Conservation (phyloP, 2,113 vertebrate species). For the Crocuta crocuta region DNA sequence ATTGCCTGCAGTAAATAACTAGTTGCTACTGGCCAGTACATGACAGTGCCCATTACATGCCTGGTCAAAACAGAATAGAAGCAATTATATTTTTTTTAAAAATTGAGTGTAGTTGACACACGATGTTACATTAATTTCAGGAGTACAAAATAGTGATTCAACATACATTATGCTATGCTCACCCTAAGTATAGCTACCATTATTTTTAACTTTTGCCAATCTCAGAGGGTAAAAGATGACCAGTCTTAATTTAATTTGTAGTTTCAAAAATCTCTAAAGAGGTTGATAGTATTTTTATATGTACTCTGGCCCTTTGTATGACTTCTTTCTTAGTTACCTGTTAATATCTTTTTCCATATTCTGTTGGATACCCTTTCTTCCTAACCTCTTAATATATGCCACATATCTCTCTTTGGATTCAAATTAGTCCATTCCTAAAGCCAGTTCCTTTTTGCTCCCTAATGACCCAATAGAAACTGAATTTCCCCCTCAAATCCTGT, state of each 20-base stretch:
- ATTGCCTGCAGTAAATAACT: neutral
- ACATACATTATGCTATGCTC: neutral
- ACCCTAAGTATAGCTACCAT: neutral
- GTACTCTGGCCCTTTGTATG: neutral
- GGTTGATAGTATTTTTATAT: neutral
- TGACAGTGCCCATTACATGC: neutral
- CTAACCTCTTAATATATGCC: neutral
- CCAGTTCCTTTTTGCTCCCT: neutral
- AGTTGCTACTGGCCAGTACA: neutral
- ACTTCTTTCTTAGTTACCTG: neutral
- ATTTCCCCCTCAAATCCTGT: neutral
- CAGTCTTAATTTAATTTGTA: neutral
- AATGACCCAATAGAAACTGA: neutral
- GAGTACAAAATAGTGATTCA: neutral
- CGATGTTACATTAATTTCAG: neutral
- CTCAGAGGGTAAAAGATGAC: neutral
- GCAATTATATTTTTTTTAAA: neutral
- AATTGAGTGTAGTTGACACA: neutral
- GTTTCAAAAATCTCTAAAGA: conserved; percentile 11
- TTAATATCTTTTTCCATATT: neutral
- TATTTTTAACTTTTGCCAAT: neutral
- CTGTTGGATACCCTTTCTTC: neutral
- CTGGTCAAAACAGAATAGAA: neutral
- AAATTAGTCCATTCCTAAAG: neutral
- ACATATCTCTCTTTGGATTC: neutral